Evolutionary conservation across 2,888 invertebrate genomes (phyloP).

Genomic region (Pterostichus madidus): DNA sequence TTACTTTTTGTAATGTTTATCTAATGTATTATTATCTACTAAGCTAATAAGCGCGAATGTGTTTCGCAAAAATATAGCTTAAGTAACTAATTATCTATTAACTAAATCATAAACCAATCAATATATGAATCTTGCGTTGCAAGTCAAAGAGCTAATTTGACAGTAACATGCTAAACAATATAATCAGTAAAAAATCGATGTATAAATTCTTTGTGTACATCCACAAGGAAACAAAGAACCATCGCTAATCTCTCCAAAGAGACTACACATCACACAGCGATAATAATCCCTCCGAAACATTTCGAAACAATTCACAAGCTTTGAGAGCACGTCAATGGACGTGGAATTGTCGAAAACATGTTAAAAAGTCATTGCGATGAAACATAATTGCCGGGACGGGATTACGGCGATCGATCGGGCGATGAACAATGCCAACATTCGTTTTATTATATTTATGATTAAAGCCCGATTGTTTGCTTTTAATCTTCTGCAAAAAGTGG

Average conservation of each 20-base stretch:
- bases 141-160: background rate
- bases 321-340: background rate
- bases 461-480: slow-evolving; percentile 37
- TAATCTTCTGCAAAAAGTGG: slow-evolving; percentile 34
- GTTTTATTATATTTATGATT: slow-evolving; percentile 20
- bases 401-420: background rate
- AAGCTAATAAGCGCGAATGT: too few relatives aligned
- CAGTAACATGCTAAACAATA: background rate
- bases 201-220: background rate
- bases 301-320: slow-evolving; percentile 12
- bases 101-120: background rate
- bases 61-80: too few relatives aligned
- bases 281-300: background rate
- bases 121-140: background rate
- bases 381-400: slow-evolving; percentile 18
- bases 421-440: background rate
- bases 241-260: background rate
- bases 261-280: background rate
- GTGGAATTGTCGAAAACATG: slow-evolving; percentile 13
- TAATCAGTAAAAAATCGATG: background rate
- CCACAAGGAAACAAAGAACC: background rate
- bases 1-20: too few relatives aligned
- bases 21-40: too few relatives aligned
- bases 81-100: background rate
- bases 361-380: slow-evolving; percentile 28